Evolutionary conservation across 1,140 invertebrate genomes (phyloP).

Genomic region (Tetraneura akinire): DNA sequence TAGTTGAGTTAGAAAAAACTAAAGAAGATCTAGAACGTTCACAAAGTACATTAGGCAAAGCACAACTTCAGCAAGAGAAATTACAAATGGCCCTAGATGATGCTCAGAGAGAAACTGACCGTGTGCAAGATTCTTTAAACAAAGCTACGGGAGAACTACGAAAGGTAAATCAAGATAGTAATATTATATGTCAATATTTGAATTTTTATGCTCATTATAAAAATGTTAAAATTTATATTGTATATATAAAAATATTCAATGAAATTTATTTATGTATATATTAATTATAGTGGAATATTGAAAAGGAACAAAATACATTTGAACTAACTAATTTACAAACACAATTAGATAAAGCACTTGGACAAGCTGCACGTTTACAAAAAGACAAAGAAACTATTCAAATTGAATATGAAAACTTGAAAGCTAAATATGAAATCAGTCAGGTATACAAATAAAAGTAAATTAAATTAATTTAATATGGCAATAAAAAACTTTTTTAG

Average conservation of each 20-base stretch:
- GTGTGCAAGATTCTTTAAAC: constrained; percentile 82
- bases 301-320: constrained; percentile 85
- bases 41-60: constrained; percentile 84
- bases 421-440: constrained; percentile 86
- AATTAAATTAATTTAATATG: background rate
- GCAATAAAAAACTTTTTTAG: constrained; percentile 57
- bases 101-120: constrained; percentile 87
- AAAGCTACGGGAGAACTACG: constrained; percentile 78
- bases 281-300: constrained; percentile 73
- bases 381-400: constrained; percentile 86
- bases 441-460: constrained; percentile 67
- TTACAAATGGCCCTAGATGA: constrained; percentile 83
- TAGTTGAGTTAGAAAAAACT: constrained; percentile 83
- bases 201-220: no score
- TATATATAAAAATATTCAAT: background rate
- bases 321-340: constrained; percentile 87
- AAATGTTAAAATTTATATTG: no score
- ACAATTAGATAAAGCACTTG: constrained; percentile 85
- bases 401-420: constrained; percentile 78
- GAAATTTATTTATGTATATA: background rate
- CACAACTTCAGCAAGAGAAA: constrained; percentile 87
- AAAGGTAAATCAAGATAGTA: constrained; percentile 63
- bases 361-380: constrained; percentile 80
- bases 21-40: constrained; percentile 86
- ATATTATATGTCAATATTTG: no score